Evolutionary conservation across 1,140 invertebrate genomes (phyloP).

Genomic region (Zelostemma sp.): DNA sequence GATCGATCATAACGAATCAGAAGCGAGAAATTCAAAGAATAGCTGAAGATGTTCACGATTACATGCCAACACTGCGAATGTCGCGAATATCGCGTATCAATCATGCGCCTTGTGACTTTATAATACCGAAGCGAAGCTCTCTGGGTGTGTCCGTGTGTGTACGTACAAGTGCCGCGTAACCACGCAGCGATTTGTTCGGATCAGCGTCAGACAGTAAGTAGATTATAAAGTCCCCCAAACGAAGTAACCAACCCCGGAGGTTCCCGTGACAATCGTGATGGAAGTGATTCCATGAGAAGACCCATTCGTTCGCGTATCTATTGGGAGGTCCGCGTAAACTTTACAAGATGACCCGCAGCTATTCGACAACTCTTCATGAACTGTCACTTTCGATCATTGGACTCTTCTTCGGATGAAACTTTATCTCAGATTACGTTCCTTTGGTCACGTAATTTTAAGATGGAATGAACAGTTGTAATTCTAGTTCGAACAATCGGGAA

Average conservation of each 20-base stretch:
- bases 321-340: conserved; percentile 40
- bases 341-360: conserved; percentile 26
- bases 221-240: conserved; percentile 60
- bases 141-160: background rate
- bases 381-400: background rate
- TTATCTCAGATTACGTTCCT: background rate
- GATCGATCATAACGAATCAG: conserved; percentile 41
- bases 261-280: conserved; percentile 45
- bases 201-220: conserved; percentile 67
- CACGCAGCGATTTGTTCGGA: conserved; percentile 67
- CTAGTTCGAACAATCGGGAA: too few relatives aligned
- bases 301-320: conserved; percentile 24
- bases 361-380: conserved; percentile 21
- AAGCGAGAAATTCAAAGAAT: conserved; percentile 33
- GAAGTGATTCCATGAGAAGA: conserved; percentile 30
- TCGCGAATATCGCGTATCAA: conserved; percentile 40
- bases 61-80: conserved; percentile 27
- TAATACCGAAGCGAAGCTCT: conserved; percentile 10
- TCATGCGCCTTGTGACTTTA: conserved; percentile 11
- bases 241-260: conserved; percentile 49
- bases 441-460: background rate
- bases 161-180: conserved; percentile 63
- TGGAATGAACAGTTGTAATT: too few relatives aligned
- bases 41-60: conserved; percentile 39
- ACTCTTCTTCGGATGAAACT: background rate